Percentiles rank a stretch among this genome's conserved stretches.
Evolutionary conservation across 2,888 invertebrate genomes (phyloP).

Genomic region (Agrotis clavis): DNA sequence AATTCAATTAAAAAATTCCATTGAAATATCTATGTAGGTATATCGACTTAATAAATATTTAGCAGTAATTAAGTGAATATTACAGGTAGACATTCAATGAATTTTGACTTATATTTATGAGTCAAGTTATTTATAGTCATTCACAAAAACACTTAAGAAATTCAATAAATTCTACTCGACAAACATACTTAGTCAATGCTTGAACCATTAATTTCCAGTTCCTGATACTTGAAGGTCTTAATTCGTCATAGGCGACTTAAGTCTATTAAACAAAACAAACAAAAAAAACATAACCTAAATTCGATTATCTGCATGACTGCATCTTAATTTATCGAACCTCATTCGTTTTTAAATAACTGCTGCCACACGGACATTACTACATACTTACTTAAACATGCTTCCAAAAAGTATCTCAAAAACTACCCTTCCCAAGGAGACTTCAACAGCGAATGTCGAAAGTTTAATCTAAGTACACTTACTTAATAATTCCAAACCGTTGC

Average conservation of each 20-base stretch:
- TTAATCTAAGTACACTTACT: not conserved
- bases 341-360: not conserved
- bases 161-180: not conserved
- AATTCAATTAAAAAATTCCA: conserved; percentile 67
- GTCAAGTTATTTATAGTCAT: conserved; percentile 7
- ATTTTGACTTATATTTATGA: not conserved
- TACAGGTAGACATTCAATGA: conserved; percentile 9
- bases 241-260: not conserved
- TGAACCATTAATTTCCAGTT: not conserved
- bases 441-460: not conserved
- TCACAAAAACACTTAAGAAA: not conserved
- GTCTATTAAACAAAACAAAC: too few species aligned
- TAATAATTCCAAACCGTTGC: not conserved
- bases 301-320: too few species aligned
- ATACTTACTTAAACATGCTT: not conserved
- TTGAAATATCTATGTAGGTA: conserved; percentile 57
- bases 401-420: not conserved
- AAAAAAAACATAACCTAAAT: too few species aligned
- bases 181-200: not conserved
- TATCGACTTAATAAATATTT: conserved; percentile 57
- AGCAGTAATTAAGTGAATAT: conserved; percentile 18
- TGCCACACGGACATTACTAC: not conserved
- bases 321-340: not conserved
- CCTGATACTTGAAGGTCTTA: not conserved
- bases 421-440: not conserved